Base-by-base conservation (phyloP, 2,888 invertebrate genomes). In the Melolontha melolontha region DNA sequence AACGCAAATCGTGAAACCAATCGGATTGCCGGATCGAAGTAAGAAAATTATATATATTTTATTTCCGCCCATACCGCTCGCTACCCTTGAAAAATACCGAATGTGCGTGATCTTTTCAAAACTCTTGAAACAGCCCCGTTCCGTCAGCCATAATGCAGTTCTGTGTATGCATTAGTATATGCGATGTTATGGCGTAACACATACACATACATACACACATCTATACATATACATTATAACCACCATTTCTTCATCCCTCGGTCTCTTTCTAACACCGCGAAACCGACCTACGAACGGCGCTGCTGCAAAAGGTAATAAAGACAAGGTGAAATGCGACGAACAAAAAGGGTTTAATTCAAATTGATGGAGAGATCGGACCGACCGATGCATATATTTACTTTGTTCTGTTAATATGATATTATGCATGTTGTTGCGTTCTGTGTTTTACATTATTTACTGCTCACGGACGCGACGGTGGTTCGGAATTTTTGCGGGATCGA, bases 371-470 rank as follows among this genome's bases (percentile, higher is more conserved):
- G 66, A 66, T 66, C 66, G 39, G 42, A 29, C 42, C 29, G 16
- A 12, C 16, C 57, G 66, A 66, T 41, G 66, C 66, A 66, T 57
- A 66, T 57, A 57, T 66, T 66, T 57, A 66, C 66, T 66, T 66
- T 66, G 57, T 66, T 49, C 57, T 47, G 22, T 50, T 57, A 34
- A 47, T 57, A 59, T 59, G 66, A 57, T 57, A 42, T 57, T 16
- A 55, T 55, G 55, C 39, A 51, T 29, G 40, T 55, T 34, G 17
- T 47, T 14, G 14, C 14, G 47, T 34, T 34, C 34, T 34, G 47
- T 47, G 14, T 47, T 14, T 47, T 47, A 17, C 47, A 47, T 47
- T 47, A 47, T 47, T 47, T 47, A 47, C 17, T 6, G 47, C 7
- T 47, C 47, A 8, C 16, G 17, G 17, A 47, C 47, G 14, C 8